These are phyloP conservation scores for Drosophila flavopinicola DNA, from an alignment of 2,888 invertebrate genomes.

Conservation along the genomic window DNA sequence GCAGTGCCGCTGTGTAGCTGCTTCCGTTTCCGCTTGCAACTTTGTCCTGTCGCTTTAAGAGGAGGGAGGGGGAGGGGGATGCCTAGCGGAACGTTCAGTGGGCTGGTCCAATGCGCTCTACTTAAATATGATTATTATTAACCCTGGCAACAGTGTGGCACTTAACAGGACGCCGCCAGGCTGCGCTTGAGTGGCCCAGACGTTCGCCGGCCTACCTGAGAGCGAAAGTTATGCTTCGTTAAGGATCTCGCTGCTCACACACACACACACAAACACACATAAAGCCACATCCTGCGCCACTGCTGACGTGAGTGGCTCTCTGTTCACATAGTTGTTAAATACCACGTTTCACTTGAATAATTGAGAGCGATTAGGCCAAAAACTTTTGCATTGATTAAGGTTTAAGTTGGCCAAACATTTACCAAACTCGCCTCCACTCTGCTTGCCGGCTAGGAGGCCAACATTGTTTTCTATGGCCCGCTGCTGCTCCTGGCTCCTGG, in stretches of 20 bases:
- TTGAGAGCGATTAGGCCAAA: constrained; percentile 83
- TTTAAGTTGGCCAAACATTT: constrained; percentile 78
- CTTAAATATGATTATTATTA: constrained; percentile 80
- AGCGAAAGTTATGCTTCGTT: constrained; percentile 79
- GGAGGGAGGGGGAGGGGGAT: neutral
- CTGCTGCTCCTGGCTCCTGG: constrained; percentile 23
- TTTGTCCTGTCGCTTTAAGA: constrained; percentile 58
- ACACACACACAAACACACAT: constrained; percentile 4
- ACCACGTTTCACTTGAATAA: constrained; percentile 83
- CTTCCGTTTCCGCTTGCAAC: constrained; percentile 79
- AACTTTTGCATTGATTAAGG: constrained; percentile 83
- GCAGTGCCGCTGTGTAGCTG: constrained; percentile 48
- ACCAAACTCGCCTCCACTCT: constrained; percentile 43
- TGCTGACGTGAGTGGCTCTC: constrained; percentile 37
- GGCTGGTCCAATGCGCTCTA: constrained; percentile 31
- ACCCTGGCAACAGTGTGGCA: constrained; percentile 61
- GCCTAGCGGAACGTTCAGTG: neutral
- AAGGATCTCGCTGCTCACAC: constrained; percentile 41
- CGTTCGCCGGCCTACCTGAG: constrained; percentile 52
- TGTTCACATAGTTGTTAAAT: constrained; percentile 82
- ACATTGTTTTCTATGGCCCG: constrained; percentile 47
- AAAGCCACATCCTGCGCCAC: constrained; percentile 27
- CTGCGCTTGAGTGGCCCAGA: constrained; percentile 61
- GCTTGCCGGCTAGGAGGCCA: constrained; percentile 2
- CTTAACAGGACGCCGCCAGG: constrained; percentile 55